phyloP scores from a whole-genome alignment of 2,888 invertebrate genomes.

The Cheilosia pagana region DNA sequence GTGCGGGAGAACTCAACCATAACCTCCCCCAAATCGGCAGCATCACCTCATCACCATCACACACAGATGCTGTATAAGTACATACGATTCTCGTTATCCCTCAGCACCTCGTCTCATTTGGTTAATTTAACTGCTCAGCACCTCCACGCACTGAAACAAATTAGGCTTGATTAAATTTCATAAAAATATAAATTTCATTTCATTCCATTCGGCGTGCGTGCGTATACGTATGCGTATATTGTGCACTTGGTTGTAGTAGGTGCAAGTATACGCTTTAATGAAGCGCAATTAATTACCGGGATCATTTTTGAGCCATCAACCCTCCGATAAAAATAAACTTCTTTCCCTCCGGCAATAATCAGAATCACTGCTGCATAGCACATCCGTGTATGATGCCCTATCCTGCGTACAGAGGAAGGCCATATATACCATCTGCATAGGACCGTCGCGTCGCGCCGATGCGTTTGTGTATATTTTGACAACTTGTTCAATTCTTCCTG shows the following conservation, averaged over 20 bases:
- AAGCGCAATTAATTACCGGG: constrained; percentile 66
- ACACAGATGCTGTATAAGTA: constrained; percentile 13
- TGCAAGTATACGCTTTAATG: constrained; percentile 52
- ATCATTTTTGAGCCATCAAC: constrained; percentile 43
- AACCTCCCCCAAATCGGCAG: constrained; percentile 2
- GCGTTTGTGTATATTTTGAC: constrained; percentile 70
- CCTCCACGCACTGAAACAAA: constrained; percentile 29
- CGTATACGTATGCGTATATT: too few relatives aligned
- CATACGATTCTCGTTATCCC: constrained; percentile 42
- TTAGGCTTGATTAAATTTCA: constrained; percentile 68
- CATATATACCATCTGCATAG: constrained; percentile 39
- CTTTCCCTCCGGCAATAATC: constrained; percentile 25
- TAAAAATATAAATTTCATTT: constrained; percentile 43
- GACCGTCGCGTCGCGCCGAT: constrained; percentile 7
- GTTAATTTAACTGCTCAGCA: constrained; percentile 65
- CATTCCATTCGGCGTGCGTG: constrained; percentile 2
- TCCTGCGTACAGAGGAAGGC: constrained; percentile 9
- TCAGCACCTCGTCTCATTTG: constrained; percentile 70
- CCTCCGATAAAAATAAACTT: constrained; percentile 61
- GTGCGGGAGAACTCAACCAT: background rate
- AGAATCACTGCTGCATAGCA: constrained; percentile 38
- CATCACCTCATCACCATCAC: background rate
- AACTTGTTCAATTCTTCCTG: constrained; percentile 68
- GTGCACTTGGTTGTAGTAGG: constrained; percentile 22
- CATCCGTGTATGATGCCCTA: background rate